Conservation (phyloP, 2,888 invertebrate genomes). For the Melinopterus prodromus region DNA sequence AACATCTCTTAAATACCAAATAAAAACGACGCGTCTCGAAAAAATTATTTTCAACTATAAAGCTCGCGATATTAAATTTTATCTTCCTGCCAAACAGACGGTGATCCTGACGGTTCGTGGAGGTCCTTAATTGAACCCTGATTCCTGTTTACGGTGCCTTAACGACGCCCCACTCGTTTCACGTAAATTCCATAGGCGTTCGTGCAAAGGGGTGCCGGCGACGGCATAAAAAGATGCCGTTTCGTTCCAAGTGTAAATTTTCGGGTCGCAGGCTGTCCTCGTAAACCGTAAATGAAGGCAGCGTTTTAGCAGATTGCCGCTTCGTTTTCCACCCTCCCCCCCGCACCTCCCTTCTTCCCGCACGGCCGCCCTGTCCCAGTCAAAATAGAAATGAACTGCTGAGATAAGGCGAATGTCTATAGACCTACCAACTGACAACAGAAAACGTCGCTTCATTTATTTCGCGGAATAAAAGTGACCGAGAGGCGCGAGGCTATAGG, state of each 20-base stretch:
- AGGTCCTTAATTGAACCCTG: not conserved
- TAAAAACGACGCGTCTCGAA: not conserved
- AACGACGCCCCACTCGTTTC: not conserved
- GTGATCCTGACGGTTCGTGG: not conserved
- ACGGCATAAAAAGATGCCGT: not conserved
- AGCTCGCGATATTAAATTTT: not conserved
- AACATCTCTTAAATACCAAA: not conserved
- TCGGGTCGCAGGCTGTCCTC: not conserved
- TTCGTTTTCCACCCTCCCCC: not conserved
- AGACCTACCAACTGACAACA: too few species aligned
- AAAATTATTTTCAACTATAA: not conserved
- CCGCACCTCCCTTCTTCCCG: not conserved
- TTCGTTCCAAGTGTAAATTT: not conserved
- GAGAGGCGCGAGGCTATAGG: too few species aligned
- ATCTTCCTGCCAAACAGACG: not conserved
- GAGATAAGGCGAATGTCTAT: not conserved
- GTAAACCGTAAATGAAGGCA: constrained; percentile 20
- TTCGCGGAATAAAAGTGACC: too few species aligned
- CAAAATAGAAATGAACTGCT: not conserved
- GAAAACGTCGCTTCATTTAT: too few species aligned
- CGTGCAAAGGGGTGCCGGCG: not conserved
- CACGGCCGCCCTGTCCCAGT: not conserved
- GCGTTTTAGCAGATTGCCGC: constrained; percentile 24
- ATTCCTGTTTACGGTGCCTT: not conserved
- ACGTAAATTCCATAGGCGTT: not conserved